Percentiles rank a stretch among this genome's conserved stretches.
Evolutionary conservation across 2,797 vertebrate genomes (phyloP).

Genomic region (Malacoraja senta): DNA sequence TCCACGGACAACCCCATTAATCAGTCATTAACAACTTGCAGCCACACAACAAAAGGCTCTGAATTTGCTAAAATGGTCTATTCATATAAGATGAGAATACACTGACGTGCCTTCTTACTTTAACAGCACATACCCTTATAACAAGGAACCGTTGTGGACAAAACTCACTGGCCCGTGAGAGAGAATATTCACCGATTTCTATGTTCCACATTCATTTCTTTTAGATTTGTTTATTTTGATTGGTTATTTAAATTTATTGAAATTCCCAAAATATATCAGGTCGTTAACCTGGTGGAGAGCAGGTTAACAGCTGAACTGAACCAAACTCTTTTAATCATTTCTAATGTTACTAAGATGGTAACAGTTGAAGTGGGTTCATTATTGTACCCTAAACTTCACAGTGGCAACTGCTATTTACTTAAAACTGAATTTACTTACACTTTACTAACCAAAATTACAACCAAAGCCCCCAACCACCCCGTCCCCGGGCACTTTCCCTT

Average conservation of each 20-base stretch:
- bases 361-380: too few species aligned
- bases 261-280: neutral
- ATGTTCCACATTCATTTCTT: neutral
- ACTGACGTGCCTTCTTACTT: constrained; percentile 17
- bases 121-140: neutral
- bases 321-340: too few species aligned
- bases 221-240: neutral
- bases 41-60: constrained; percentile 22
- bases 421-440: constrained; percentile 1
- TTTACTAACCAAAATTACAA: neutral
- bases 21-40: constrained; percentile 32
- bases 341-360: too few species aligned
- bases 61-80: constrained; percentile 34
- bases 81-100: constrained; percentile 31
- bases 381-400: too few species aligned
- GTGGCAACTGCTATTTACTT: neutral
- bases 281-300: neutral
- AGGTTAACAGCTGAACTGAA: neutral
- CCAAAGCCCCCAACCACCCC: too few species aligned
- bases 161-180: neutral
- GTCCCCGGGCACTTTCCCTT: too few species aligned
- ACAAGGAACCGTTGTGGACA: neutral
- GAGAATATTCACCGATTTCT: neutral
- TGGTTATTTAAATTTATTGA: neutral
- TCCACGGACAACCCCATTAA: constrained; percentile 32